These are phyloP conservation scores for Polydrusus pterygomalis DNA, from an alignment of 2,888 invertebrate genomes.

Conservation along the genomic window DNA sequence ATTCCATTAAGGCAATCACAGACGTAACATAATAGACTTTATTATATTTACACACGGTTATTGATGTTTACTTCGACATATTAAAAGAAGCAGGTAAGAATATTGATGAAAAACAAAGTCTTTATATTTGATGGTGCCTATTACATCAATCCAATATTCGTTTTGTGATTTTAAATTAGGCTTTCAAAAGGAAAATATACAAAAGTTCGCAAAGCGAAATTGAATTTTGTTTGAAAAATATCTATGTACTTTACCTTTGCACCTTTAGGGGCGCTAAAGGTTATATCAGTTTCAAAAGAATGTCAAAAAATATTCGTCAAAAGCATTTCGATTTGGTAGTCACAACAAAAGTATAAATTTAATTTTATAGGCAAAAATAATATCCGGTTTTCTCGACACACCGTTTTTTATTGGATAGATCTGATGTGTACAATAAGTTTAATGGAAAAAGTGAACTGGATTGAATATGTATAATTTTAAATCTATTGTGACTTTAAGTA, in stretches of 20 bases:
- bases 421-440: no score
- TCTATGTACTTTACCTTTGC: neutral
- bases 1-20: neutral
- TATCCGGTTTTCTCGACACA: no score
- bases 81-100: neutral
- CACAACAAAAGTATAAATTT: no score
- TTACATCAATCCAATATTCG: slow-evolving; percentile 11
- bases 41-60: slow-evolving; percentile 4
- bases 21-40: neutral
- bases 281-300: slow-evolving; percentile 6
- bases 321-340: no score
- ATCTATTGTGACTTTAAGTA: no score
- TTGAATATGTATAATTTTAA: no score
- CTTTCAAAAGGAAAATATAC: neutral
- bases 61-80: slow-evolving; percentile 5
- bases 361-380: no score
- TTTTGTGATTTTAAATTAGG: slow-evolving; percentile 13
- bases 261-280: neutral
- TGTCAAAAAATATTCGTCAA: neutral
- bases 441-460: no score
- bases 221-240: slow-evolving; percentile 4
- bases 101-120: slow-evolving; percentile 12
- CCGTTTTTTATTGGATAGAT: no score
- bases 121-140: neutral
- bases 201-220: neutral